phyloP scores from a whole-genome alignment of 37 sponge, comb jelly and placozoan species.

The Oscarella lobularis region DNA sequence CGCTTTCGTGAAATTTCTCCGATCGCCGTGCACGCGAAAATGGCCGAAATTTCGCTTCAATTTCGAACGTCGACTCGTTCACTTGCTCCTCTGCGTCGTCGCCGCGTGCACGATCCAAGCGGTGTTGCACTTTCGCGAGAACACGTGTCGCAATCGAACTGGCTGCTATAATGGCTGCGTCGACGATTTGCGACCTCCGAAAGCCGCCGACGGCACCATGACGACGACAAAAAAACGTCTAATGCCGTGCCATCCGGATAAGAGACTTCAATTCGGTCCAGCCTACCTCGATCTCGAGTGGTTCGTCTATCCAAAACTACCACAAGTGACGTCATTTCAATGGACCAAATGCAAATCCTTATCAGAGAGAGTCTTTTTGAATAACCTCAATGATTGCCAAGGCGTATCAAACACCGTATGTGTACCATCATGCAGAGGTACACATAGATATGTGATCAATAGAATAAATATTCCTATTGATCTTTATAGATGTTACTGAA shows the following conservation, averaged over 20 bases:
- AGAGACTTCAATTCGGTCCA: not conserved
- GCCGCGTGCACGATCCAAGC: not conserved
- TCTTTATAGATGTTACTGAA: not conserved
- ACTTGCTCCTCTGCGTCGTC: not conserved
- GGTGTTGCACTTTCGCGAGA: not conserved
- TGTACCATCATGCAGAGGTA: constrained; percentile 1
- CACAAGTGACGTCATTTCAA: not conserved
- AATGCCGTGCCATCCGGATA: not conserved
- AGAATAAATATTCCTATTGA: not conserved
- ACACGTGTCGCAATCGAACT: not conserved
- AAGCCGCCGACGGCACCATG: too few relatives aligned
- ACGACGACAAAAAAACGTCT: too few relatives aligned
- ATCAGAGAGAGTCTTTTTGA: not conserved
- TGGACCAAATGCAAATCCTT: not conserved
- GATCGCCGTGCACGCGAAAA: not conserved
- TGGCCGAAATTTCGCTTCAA: not conserved
- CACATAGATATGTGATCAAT: not conserved
- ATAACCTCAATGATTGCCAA: not conserved
- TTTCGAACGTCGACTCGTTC: not conserved
- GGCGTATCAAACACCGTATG: not conserved
- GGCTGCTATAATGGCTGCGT: not conserved
- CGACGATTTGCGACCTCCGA: too few relatives aligned
- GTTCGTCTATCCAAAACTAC: not conserved
- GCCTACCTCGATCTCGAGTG: not conserved
- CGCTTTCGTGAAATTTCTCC: not conserved